Conservation (phyloP, 64 coral and sea anemone genomes). For the Orbicella faveolata region DNA sequence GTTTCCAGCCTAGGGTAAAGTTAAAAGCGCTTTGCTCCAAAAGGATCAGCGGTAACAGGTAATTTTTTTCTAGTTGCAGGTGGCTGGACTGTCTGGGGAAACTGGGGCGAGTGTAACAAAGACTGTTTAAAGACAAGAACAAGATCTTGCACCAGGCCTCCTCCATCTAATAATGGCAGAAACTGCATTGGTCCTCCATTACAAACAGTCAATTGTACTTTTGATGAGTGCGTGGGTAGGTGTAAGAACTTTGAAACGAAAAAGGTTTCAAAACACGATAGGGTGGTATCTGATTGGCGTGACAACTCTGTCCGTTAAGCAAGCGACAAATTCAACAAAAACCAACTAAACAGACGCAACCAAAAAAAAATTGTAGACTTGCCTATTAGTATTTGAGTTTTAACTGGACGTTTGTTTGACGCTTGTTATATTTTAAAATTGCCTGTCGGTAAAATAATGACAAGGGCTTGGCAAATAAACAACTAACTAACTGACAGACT, state of each 20-base stretch:
- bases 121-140: slow-evolving; percentile 5
- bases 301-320: too few species aligned
- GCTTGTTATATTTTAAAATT: neutral
- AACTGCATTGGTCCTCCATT: neutral
- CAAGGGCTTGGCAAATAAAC: neutral
- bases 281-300: neutral
- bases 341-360: neutral
- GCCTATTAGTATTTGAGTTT: too few species aligned
- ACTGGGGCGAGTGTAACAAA: slow-evolving; percentile 2
- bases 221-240: slow-evolving; percentile 10
- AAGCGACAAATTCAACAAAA: too few species aligned
- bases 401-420: neutral
- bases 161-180: neutral
- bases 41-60: too few species aligned
- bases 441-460: neutral
- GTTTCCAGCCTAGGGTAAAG: too few species aligned
- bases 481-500: neutral
- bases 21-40: too few species aligned
- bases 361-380: too few species aligned
- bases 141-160: slow-evolving; percentile 14
- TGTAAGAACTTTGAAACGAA: neutral
- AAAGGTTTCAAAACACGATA: neutral
- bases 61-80: neutral
- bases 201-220: neutral
- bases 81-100: slow-evolving; percentile 25